phyloP scores from a whole-genome alignment of 1,140 invertebrate species.

The Mya arenaria region DNA sequence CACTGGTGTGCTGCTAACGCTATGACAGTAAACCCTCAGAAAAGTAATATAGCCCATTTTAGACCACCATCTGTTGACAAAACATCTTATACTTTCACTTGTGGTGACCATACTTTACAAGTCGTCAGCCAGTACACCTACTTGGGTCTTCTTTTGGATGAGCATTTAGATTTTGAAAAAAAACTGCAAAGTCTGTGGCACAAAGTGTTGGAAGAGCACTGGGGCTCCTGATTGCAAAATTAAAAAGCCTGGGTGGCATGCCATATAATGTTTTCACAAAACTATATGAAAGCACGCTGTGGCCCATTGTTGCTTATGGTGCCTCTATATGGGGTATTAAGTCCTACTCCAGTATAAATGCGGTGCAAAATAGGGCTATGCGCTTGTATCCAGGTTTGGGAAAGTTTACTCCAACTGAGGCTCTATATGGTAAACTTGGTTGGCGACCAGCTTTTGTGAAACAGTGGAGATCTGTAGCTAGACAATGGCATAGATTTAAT shows the following conservation, averaged over 20 bases:
- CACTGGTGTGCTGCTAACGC: not conserved
- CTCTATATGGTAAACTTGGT: constrained; percentile 22
- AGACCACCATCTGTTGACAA: not conserved
- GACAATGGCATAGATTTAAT: not conserved
- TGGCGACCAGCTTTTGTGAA: constrained; percentile 6
- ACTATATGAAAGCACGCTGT: not conserved
- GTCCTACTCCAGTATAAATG: not conserved
- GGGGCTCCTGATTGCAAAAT: constrained; percentile 14
- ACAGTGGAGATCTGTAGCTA: constrained; percentile 2
- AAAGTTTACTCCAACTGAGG: constrained; percentile 17
- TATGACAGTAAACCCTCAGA: not conserved
- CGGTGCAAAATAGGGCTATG: constrained; percentile 28
- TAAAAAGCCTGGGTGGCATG: not conserved
- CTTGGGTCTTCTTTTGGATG: constrained; percentile 19
- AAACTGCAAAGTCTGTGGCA: not conserved
- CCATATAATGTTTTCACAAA: constrained; percentile 23
- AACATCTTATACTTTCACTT: constrained; percentile 3
- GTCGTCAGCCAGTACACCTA: constrained; percentile 27
- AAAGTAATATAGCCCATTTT: constrained; percentile 30
- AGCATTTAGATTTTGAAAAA: constrained; percentile 16
- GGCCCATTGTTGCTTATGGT: constrained; percentile 21
- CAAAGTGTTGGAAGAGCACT: constrained; percentile 10
- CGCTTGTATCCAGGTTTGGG: constrained; percentile 33
- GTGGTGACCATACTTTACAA: constrained; percentile 5
- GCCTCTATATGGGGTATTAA: constrained; percentile 28